Percentiles rank a stretch among this genome's conserved stretches.
Evolutionary conservation across 2,113 vertebrate species (phyloP).

Genomic region (Neodontobutis hainanensis): DNA sequence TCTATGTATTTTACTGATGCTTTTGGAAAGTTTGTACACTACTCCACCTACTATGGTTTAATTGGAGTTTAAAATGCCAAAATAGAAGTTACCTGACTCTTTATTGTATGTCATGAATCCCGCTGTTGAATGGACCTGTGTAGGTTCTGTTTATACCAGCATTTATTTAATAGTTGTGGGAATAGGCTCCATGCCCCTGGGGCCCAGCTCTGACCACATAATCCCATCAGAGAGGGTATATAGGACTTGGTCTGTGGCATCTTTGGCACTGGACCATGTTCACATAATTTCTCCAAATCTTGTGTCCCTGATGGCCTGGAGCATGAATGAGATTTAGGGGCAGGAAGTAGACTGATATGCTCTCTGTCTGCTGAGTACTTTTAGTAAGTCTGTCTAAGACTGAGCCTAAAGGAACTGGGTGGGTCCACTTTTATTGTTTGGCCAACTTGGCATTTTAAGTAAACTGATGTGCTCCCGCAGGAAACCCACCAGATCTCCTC

Average conservation of each 20-base stretch:
- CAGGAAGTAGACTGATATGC: conserved; percentile 54
- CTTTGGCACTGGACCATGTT: conserved; percentile 46
- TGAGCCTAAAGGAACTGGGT: conserved; percentile 37
- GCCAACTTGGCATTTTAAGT: conserved; percentile 48
- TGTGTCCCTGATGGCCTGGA: conserved; percentile 14
- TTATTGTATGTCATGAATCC: too few species aligned
- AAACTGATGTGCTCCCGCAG: conserved; percentile 48
- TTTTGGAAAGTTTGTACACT: not conserved
- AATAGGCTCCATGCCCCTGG: conserved; percentile 11
- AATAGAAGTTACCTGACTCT: too few species aligned
- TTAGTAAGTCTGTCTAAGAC: conserved; percentile 56
- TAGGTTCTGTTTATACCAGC: not conserved
- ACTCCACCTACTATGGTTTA: too few species aligned
- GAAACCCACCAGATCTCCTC: conserved; percentile 50
- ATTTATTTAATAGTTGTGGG: conserved; percentile 43
- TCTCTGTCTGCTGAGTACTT: conserved; percentile 41
- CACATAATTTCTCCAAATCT: conserved; percentile 43
- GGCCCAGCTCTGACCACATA: conserved; percentile 40
- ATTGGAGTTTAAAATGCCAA: too few species aligned
- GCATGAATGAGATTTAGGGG: conserved; percentile 18
- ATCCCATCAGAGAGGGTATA: conserved; percentile 45
- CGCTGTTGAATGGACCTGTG: not conserved
- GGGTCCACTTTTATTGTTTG: conserved; percentile 26
- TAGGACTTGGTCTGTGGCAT: conserved; percentile 38
- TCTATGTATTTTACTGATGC: too few species aligned